Base-by-base conservation (phyloP, 2,113 vertebrate species). In the Amphiprion ocellaris region DNA sequence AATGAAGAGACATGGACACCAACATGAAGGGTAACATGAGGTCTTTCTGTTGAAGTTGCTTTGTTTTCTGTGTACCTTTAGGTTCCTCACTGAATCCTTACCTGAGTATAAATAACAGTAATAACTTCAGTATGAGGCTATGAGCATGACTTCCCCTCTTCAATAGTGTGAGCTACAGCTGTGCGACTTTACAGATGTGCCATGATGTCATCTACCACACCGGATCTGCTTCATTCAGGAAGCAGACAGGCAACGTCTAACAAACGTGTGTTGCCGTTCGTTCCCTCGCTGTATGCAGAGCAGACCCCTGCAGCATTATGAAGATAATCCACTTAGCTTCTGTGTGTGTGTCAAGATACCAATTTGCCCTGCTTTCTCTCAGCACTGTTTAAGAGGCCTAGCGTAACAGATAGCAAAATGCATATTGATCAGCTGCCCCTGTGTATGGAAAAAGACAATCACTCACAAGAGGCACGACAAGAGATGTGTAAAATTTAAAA, bases 271-370 rank as follows among this genome's bases (percentile, higher is more conserved):
- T 33, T 37, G 54, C 44, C 21, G 23, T 73, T 68, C 6, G 33
- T 37, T 2, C n/a, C 39, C 56, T 28, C 30, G 4, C 79, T 71
- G 55, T 55, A 77, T 79, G 62, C 69, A 79, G 58, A 84, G 47
- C 79, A 90, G 75, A 75, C 64, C 69, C 87, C 89, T 87, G 19
- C 54, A 84, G 86, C 77, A 76, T 75, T 58, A 65, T 79, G 66
- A 71, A 69, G 69, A 84, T 89, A 92, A 92, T 91, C 87, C 87
- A 84, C 83, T 91, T 89, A 88, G 23, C 72, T 64, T 70, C 58
- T 74, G 15, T 76, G 79, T 76, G 79, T 86, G 74, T 85, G 73
- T 88, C 74, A 83, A 83, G 88, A 90, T 86, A 72, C 50, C 75
- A 71, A 73, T 56, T 76, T 77, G 77, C 63, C 67, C 72, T 86